Evolutionary conservation across 2,797 vertebrate species (phyloP).

Genomic region (Limosa lapponica): DNA sequence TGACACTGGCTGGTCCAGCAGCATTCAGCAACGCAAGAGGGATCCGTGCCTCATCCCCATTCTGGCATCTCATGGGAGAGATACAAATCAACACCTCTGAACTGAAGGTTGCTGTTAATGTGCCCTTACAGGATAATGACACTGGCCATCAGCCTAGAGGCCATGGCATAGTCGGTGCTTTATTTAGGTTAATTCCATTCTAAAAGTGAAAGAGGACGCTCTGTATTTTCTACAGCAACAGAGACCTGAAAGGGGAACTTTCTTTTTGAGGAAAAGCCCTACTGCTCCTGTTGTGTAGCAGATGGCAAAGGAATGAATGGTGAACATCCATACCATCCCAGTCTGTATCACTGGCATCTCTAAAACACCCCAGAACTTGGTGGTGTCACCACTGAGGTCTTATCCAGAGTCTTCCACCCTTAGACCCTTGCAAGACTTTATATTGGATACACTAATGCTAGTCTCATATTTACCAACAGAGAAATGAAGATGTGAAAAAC

Average conservation of each 20-base stretch:
- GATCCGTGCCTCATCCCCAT: neutral
- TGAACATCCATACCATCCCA: neutral
- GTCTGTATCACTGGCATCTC: neutral
- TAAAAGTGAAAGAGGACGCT: conserved; percentile 41
- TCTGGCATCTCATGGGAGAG: neutral
- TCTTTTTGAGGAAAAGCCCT: neutral
- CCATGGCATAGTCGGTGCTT: neutral
- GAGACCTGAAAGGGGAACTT: neutral
- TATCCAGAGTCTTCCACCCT: neutral
- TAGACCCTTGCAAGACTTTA: neutral
- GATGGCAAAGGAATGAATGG: neutral
- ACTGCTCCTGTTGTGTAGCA: neutral
- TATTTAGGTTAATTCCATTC: neutral
- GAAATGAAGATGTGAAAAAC: neutral
- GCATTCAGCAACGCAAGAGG: fast-evolving
- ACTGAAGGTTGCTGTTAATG: neutral
- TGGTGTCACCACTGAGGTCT: neutral
- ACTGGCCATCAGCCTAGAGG: neutral
- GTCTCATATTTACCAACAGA: neutral
- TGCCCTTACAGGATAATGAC: neutral
- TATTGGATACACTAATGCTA: neutral
- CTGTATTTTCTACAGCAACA: neutral
- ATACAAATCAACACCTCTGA: neutral
- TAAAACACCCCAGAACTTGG: neutral
- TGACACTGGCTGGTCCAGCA: neutral